Evolutionary conservation across 2,113 vertebrate genomes (phyloP), one percentile per base, ranked within the genome.

Genomic region (Oncorhynchus tshawytscha): DNA sequence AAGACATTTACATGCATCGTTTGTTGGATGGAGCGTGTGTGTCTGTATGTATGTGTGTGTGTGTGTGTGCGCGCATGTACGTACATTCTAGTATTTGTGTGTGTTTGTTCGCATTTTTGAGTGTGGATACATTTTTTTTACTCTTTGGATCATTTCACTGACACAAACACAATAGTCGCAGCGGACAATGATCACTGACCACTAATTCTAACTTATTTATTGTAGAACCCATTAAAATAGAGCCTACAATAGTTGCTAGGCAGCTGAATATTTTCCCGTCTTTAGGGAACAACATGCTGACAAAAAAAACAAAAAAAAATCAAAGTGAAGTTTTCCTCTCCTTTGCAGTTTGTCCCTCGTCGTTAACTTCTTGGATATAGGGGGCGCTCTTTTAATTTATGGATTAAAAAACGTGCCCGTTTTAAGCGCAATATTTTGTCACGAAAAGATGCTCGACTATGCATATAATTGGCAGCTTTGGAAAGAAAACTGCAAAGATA

Each of bases 321-420:
- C 27, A 3, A 68, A 68, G 66, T 20, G 20, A 68, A 68, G 66
- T 68, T 68, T n/a, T 67, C 66, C 66, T 34, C 66, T 67, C 16
- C 27, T 13, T 68, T 39, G 16, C 16, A 39, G 66, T 68, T 34
- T 39, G 74, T 79, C 76, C 85, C 72, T 76, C 75, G 1, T 69
- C 57, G 82, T 83, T 89, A 88, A 90, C 82, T n/a, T n/a, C n/a
- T n/a, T n/a, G n/a, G n/a, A n/a, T n/a, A n/a, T n/a, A n/a, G n/a
- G n/a, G n/a, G n/a, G n/a, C n/a, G n/a, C n/a, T n/a, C n/a, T n/a
- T n/a, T n/a, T n/a, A n/a, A n/a, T n/a, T n/a, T n/a, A n/a, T n/a
- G n/a, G n/a, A n/a, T n/a, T n/a, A n/a, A n/a, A n/a, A n/a, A n/a
- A n/a, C n/a, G n/a, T n/a, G n/a, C n/a, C n/a, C n/a, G n/a, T n/a